Conservation (phyloP, 2,113 vertebrate species). For the Pelmatolapia mariae region DNA sequence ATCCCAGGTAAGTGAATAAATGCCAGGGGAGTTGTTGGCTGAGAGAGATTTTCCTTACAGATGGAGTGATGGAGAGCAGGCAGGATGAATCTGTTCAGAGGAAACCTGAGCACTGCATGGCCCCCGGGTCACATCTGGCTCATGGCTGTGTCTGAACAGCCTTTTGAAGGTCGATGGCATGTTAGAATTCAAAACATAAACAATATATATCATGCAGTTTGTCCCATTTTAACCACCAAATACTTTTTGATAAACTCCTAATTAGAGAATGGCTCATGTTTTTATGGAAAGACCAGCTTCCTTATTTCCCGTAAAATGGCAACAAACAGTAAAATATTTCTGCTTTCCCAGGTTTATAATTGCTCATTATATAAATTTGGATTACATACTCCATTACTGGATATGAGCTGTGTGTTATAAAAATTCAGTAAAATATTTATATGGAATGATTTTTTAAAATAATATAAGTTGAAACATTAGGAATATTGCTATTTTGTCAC, state of each 20-base stretch:
- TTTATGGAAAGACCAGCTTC: background rate
- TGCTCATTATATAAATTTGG: background rate
- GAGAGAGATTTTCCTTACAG: background rate
- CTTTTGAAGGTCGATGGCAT: background rate
- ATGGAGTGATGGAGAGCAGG: background rate
- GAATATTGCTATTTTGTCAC: background rate
- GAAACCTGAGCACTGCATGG: background rate
- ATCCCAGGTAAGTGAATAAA: background rate
- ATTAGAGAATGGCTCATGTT: background rate
- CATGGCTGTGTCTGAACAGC: background rate
- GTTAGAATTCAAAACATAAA: background rate
- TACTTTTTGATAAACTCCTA: background rate
- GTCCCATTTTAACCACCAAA: background rate
- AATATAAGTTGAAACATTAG: background rate
- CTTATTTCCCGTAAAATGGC: accelerated
- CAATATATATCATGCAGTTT: background rate
- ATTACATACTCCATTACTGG: background rate
- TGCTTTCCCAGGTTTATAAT: background rate
- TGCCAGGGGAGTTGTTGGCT: background rate
- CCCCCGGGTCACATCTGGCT: background rate
- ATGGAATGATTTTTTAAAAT: background rate
- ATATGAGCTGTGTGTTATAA: background rate
- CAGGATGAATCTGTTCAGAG: background rate
- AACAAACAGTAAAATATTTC: background rate
- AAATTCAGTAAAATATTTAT: background rate